These are phyloP conservation scores for Nineta flava DNA, from an alignment of 2,888 invertebrate species.

Conservation along the genomic window DNA sequence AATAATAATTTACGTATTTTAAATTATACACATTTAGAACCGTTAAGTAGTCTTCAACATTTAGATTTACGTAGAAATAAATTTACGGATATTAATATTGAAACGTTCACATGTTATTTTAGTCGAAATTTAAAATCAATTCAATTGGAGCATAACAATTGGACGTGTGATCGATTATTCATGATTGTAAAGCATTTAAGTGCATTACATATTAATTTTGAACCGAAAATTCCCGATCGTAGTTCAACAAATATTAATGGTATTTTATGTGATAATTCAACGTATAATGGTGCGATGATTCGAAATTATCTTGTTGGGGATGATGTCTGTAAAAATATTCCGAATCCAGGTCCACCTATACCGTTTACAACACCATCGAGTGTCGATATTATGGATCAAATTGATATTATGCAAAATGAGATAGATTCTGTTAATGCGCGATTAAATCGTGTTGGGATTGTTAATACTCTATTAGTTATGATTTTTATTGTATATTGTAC, in stretches of 20 bases:
- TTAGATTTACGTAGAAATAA: neutral
- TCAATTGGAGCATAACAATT: neutral
- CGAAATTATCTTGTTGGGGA: neutral
- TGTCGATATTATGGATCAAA: neutral
- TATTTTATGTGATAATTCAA: neutral
- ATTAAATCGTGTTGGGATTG: neutral
- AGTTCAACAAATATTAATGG: neutral
- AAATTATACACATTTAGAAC: neutral
- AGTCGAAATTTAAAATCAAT: constrained; percentile 1
- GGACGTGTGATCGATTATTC: neutral
- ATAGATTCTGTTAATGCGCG: neutral
- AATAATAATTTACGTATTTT: constrained; percentile 7
- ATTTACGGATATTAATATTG: neutral
- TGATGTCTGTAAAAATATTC: neutral
- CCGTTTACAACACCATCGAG: neutral
- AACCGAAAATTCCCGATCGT: neutral
- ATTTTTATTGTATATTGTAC: neutral
- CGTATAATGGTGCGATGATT: neutral
- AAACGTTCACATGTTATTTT: neutral
- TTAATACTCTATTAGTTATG: neutral
- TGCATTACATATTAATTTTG: neutral
- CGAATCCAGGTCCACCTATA: neutral
- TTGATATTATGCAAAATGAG: neutral
- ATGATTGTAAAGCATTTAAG: neutral
- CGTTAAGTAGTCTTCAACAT: neutral